These are phyloP conservation scores for Ceratosolen solmsi DNA, from an alignment of 1,140 invertebrate species.

Conservation along the genomic window DNA sequence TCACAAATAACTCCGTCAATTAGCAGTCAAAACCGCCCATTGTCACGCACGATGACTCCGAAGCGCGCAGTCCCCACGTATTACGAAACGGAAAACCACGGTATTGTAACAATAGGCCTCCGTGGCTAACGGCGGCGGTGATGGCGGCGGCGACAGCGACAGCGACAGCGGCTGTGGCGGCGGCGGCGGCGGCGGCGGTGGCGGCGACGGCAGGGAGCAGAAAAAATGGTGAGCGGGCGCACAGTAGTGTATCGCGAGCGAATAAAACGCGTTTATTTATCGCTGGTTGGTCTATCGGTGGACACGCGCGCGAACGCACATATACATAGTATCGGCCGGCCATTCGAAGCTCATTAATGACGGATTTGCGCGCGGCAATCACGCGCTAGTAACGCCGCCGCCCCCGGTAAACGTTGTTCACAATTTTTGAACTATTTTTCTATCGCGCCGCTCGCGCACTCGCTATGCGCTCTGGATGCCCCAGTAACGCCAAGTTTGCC, in stretches of 20 bases:
- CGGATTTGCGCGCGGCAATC: conserved; percentile 59
- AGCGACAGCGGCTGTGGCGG: no score
- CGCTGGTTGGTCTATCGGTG: not conserved
- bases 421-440: not conserved
- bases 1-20: conserved; percentile 48
- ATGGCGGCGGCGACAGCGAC: not conserved
- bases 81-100: conserved; percentile 49
- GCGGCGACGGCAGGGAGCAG: no score
- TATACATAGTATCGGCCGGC: not conserved
- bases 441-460: no score
- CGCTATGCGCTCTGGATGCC: not conserved
- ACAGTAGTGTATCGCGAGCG: not conserved
- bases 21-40: conserved; percentile 50
- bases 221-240: conserved; percentile 15
- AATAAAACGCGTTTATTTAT: conserved; percentile 36
- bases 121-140: not conserved
- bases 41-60: conserved; percentile 49
- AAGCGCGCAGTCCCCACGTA: not conserved
- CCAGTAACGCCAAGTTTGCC: not conserved
- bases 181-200: not conserved
- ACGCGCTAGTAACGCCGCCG: conserved; percentile 4
- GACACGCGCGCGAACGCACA: not conserved
- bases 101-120: conserved; percentile 27
- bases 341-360: conserved; percentile 65
- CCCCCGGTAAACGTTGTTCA: not conserved